Conservation (phyloP, 2,113 vertebrate genomes). For the Pomatostomus ruficeps region DNA sequence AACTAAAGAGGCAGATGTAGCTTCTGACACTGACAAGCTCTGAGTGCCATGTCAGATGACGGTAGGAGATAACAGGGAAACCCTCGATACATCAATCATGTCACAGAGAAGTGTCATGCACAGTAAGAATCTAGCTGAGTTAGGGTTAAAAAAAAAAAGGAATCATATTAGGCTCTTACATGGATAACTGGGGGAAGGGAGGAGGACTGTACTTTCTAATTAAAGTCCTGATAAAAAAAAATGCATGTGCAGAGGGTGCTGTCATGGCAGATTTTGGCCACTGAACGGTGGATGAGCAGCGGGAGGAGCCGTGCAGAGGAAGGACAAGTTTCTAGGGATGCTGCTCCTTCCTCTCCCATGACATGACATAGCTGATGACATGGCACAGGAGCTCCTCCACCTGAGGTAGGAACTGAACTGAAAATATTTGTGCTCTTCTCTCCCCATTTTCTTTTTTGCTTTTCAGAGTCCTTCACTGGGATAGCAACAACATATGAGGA, state of each 20-base stretch:
- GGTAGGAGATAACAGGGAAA: background rate
- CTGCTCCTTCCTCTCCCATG: background rate
- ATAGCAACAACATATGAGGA: background rate
- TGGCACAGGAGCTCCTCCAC: background rate
- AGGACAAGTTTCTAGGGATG: background rate
- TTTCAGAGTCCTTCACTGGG: background rate
- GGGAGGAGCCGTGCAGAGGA: background rate
- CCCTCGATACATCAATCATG: background rate
- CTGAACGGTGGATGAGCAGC: background rate
- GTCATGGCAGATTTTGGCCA: background rate
- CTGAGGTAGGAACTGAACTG: background rate
- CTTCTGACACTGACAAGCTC: slow-evolving; percentile 13
- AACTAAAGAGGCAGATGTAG: background rate
- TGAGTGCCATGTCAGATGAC: background rate
- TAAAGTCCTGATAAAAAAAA: background rate
- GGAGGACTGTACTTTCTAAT: background rate
- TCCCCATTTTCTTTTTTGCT: background rate
- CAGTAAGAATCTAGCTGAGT: background rate
- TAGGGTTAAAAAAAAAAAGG: background rate
- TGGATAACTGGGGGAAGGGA: background rate
- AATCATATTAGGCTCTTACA: background rate
- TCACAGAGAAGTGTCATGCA: background rate
- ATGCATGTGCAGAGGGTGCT: background rate
- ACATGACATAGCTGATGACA: background rate
- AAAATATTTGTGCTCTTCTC: background rate